These are phyloP conservation scores for Ctenopoma multispine DNA, from an alignment of 2,797 vertebrate genomes.

Conservation along the genomic window DNA sequence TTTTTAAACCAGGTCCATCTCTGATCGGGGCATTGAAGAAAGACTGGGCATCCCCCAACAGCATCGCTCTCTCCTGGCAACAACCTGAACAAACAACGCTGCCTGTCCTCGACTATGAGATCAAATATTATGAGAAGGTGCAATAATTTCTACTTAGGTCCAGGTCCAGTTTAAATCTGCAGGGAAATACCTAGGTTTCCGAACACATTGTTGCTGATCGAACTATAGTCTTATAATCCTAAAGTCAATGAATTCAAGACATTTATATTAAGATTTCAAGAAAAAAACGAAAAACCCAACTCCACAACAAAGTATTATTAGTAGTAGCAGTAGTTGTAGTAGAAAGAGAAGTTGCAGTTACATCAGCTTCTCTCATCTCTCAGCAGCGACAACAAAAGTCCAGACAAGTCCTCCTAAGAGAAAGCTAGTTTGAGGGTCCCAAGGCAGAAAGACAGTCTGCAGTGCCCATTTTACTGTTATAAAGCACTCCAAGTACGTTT, in stretches of 20 bases:
- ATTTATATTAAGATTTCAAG: no score
- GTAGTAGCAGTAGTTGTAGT: not conserved
- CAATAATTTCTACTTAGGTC: not conserved
- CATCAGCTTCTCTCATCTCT: not conserved
- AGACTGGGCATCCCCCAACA: slow-evolving; percentile 97
- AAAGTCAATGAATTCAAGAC: no score
- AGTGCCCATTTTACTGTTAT: slow-evolving; percentile 2
- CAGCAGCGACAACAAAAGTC: not conserved
- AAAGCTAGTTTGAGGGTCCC: not conserved
- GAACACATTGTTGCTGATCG: not conserved
- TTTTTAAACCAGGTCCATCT: slow-evolving; percentile 88
- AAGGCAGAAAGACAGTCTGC: not conserved
- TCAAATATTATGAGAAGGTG: slow-evolving; percentile 99
- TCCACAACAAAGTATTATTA: not conserved
- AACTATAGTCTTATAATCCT: no score
- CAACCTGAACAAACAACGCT: slow-evolving; percentile 89
- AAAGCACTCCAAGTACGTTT: slow-evolving; percentile 2
- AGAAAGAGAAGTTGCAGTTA: not conserved
- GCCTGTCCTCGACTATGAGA: slow-evolving; percentile 94
- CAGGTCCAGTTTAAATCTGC: not conserved
- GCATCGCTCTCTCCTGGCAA: slow-evolving; percentile 96
- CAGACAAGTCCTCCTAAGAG: not conserved
- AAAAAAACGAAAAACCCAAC: not conserved
- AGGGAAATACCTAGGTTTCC: not conserved
- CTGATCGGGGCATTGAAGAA: slow-evolving; percentile 92